A percentile compares a stretch with the other conserved stretches of the same genome.
Conservation (phyloP, 37 sponge, comb jelly and placozoan genomes). For the Beroe forskalii region DNA sequence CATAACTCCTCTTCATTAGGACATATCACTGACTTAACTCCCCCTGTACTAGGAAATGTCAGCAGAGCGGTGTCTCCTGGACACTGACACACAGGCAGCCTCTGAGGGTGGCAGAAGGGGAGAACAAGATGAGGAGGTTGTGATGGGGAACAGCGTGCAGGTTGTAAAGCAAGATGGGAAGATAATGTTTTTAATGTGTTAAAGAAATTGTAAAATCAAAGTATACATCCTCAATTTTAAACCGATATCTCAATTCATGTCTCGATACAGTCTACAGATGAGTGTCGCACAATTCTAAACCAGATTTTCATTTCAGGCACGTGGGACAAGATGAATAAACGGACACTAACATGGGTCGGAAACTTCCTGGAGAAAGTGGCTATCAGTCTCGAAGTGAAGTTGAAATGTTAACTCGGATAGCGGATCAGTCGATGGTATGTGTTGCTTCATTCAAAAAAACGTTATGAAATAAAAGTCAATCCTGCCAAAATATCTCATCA, state of each 20-base stretch:
- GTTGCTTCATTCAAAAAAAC: too few species aligned
- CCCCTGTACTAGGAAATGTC: background rate
- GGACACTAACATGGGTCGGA: constrained; percentile 74
- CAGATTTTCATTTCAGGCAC: constrained; percentile 69
- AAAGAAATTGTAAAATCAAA: background rate
- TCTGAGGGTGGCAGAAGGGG: background rate
- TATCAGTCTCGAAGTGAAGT: constrained; percentile 68
- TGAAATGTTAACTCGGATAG: constrained; percentile 41
- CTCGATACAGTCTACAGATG: too few species aligned
- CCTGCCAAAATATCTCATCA: too few species aligned
- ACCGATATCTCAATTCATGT: background rate
- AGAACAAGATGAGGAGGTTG: background rate
- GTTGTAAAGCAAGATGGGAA: background rate
- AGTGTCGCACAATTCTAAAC: too few species aligned
- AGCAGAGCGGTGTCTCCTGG: constrained; percentile 17
- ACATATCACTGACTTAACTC: too few species aligned
- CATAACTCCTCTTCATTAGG: too few species aligned
- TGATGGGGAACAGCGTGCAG: constrained; percentile 32
- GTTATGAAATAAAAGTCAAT: too few species aligned
- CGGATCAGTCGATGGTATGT: background rate
- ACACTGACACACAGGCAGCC: background rate
- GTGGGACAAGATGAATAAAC: constrained; percentile 69
- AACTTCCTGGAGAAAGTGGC: constrained; percentile 70
- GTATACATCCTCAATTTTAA: background rate
- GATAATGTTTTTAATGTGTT: background rate